Conservation (phyloP, 2,797 vertebrate species). For the Meriones psammophilus region DNA sequence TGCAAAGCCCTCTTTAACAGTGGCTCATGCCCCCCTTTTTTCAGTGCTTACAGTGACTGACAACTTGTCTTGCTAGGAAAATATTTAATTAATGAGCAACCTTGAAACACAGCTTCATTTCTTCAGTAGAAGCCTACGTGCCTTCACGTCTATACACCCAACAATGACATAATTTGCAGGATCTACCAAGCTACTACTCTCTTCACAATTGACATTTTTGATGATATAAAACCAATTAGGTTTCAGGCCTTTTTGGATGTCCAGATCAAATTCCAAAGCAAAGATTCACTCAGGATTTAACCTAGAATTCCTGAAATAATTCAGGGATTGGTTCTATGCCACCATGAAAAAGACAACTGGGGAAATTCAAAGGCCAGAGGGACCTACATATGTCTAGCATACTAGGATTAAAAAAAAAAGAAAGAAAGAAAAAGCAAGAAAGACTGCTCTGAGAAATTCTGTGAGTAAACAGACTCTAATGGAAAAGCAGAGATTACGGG, state of each 20-base stretch:
- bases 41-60: not conserved
- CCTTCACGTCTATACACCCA: not conserved
- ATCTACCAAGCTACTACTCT: not conserved
- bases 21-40: not conserved
- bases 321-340: too few relatives aligned
- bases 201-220: not conserved
- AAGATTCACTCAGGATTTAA: too few relatives aligned
- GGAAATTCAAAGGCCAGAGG: not conserved
- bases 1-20: not conserved
- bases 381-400: not conserved
- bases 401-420: not conserved
- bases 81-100: not conserved
- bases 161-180: not conserved
- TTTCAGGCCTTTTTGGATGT: not conserved
- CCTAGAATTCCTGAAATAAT: not conserved
- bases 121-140: not conserved
- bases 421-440: not conserved
- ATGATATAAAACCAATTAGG: slow-evolving; percentile 6
- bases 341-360: not conserved
- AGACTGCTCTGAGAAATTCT: not conserved
- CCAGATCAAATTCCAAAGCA: not conserved
- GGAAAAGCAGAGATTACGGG: not conserved
- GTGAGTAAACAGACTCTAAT: not conserved
- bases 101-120: not conserved
- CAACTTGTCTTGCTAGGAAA: not conserved